These are phyloP conservation scores for Chalcosyrphus nemorum DNA, from an alignment of 2,888 invertebrate genomes.

Conservation along the genomic window DNA sequence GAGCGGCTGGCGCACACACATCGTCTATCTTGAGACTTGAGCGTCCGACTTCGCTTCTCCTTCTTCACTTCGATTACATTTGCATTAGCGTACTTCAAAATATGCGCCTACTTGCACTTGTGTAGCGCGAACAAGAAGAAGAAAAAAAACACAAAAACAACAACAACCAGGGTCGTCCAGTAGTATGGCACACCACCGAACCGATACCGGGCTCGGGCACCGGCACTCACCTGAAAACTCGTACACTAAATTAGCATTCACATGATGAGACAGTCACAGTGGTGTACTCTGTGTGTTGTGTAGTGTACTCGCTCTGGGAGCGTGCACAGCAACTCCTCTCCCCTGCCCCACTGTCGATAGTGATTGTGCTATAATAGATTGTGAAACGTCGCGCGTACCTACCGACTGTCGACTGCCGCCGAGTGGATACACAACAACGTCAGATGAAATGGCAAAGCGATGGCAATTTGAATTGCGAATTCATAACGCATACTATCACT, in stretches of 20 bases:
- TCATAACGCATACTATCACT: slow-evolving; percentile 58
- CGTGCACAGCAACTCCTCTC: background rate
- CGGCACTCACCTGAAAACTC: slow-evolving; percentile 53
- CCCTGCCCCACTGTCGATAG: background rate
- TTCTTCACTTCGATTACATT: slow-evolving; percentile 34
- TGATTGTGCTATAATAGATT: slow-evolving; percentile 47
- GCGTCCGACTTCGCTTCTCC: background rate
- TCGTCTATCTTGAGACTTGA: background rate
- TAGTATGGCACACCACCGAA: slow-evolving; percentile 20
- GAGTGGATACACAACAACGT: slow-evolving; percentile 18
- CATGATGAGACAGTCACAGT: slow-evolving; percentile 14
- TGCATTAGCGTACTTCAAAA: slow-evolving; percentile 48
- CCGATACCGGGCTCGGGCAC: no score
- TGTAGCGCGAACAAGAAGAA: slow-evolving; percentile 23
- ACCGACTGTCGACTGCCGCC: no score
- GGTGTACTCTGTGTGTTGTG: background rate
- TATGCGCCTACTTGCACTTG: slow-evolving; percentile 58
- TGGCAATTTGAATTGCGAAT: slow-evolving; percentile 56
- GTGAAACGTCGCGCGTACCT: slow-evolving; percentile 41
- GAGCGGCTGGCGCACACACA: background rate
- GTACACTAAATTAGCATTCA: slow-evolving; percentile 53
- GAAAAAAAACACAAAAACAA: background rate
- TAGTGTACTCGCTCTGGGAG: slow-evolving; percentile 14
- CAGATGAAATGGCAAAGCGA: slow-evolving; percentile 30
- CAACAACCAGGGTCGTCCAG: slow-evolving; percentile 42